Evolutionary conservation across 2,797 vertebrate genomes (phyloP).

Genomic region (Tangara arthus): DNA sequence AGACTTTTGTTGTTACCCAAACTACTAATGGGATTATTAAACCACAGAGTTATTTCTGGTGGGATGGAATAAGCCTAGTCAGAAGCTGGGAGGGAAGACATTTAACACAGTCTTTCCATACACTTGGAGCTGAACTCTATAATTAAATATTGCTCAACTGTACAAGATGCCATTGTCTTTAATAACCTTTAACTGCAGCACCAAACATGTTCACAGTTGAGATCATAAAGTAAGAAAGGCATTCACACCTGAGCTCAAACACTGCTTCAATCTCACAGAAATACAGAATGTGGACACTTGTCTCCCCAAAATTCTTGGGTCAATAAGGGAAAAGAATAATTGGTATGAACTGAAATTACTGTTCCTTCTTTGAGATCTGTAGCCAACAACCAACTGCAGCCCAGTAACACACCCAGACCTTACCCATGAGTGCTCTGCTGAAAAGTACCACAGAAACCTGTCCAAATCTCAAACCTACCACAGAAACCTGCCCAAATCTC

Average conservation of each 20-base stretch:
- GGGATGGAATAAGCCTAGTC: background rate
- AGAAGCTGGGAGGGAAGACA: background rate
- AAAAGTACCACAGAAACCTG: background rate
- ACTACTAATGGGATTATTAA: background rate
- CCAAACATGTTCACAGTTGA: background rate
- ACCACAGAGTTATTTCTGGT: background rate
- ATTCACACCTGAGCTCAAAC: background rate
- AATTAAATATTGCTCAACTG: conserved; percentile 6
- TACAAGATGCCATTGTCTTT: background rate
- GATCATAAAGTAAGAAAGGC: background rate
- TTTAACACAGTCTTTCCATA: background rate
- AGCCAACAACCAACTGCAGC: background rate
- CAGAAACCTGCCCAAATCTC: too few relatives aligned
- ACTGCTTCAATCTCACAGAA: background rate
- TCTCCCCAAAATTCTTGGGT: background rate
- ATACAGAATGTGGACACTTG: background rate
- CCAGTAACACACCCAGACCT: background rate
- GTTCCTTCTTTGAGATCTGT: background rate
- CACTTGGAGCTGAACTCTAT: background rate
- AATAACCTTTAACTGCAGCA: background rate
- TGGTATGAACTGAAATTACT: background rate
- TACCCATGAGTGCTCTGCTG: background rate
- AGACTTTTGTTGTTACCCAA: background rate
- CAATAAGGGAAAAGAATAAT: background rate
- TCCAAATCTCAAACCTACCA: background rate